Evolutionary conservation across 2,797 vertebrate species (phyloP), one percentile per base, ranked within the genome.

Genomic region (Delichon dasypus): DNA sequence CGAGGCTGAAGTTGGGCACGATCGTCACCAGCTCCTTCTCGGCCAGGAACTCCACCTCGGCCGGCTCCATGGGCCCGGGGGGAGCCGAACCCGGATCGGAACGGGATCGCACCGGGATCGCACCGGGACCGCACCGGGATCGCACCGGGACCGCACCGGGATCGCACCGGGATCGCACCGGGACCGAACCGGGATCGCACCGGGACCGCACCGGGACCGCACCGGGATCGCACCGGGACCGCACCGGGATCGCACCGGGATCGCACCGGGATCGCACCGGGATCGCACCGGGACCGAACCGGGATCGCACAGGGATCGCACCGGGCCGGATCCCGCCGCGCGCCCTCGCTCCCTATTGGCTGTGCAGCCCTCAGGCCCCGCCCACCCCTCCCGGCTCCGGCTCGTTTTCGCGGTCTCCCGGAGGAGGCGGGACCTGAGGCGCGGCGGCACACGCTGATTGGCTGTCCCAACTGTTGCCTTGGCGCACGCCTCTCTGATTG

Each of bases 1-100:
- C 99, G 18, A 99, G 97, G 79, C 99, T 99, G 97, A 99, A 99
- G 94, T 99, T 99, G 2, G 99, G 99, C 48, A 99, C 99, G 20
- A 99, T 98, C 55, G 98, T 98, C 92, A 99, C 99, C 81, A 95
- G 93, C 96, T 99, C 98, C 82, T 99, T 99, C 97, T 99, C 99
- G 3, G 99, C 98, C 38, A 99, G 97, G 84, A 99, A 99, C 89
- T 99, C 99, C 7, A 98, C 99, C 82, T 99, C 99, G 3, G 98
- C 96, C 2, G 98, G 97, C 30, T 99, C 99, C 99, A 99, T 99
- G 4, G 36, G 1, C 2, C 11, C 11, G 29, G 30, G 11, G 36
- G 34, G 15, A 1, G 8, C 10, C 25, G 15, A 1, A 10, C 40
- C 16, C 11, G 57, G n/a, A 55, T 9, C 54, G 9, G 36, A 38